A percentile compares a stretch with the other conserved stretches of the same genome.
Evolutionary conservation across 2,797 vertebrate species (phyloP).

Genomic region (Hoplostethus mediterraneus): DNA sequence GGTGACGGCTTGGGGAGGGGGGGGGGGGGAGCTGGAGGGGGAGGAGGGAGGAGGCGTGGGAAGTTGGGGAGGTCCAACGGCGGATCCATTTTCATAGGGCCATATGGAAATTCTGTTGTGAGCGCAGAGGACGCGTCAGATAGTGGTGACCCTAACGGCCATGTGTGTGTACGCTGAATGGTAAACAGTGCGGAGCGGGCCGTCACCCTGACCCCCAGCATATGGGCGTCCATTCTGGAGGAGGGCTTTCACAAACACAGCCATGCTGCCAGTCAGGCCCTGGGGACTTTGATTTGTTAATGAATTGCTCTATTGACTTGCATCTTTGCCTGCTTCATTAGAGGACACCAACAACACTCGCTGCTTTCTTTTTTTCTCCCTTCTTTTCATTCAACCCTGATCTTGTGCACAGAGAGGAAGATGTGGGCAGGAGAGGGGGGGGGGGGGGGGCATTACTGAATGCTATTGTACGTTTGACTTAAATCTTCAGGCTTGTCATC

Average conservation of each 20-base stretch:
- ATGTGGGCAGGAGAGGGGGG: slow-evolving; percentile 56
- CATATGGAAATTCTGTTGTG: slow-evolving; percentile 99
- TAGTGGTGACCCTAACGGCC: slow-evolving; percentile 95
- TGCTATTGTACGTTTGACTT: slow-evolving; percentile 90
- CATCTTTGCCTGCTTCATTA: slow-evolving; percentile 97
- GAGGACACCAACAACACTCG: slow-evolving; percentile 92
- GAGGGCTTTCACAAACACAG: slow-evolving; percentile 91
- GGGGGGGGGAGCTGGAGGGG: not conserved
- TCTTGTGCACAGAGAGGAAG: slow-evolving; percentile 67
- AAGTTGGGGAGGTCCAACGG: slow-evolving; percentile 88
- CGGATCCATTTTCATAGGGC: slow-evolving; percentile 94
- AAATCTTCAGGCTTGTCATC: slow-evolving; percentile 92
- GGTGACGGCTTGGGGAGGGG: slow-evolving; percentile 46
- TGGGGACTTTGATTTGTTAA: slow-evolving; percentile 99
- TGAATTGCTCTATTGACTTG: slow-evolving; percentile 99
- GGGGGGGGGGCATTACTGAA: slow-evolving; percentile 71
- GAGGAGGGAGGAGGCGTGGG: slow-evolving; percentile 87
- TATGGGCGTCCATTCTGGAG: slow-evolving; percentile 95
- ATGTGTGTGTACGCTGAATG: slow-evolving; percentile 93
- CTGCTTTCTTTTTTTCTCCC: slow-evolving; percentile 74
- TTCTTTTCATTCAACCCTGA: slow-evolving; percentile 65
- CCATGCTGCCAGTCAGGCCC: slow-evolving; percentile 88
- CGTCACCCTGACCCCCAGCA: slow-evolving; percentile 94
- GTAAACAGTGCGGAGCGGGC: slow-evolving; percentile 92
- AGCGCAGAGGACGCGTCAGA: slow-evolving; percentile 92